These are phyloP conservation scores for Perccottus glenii DNA, from an alignment of 2,113 vertebrate genomes.

Conservation along the genomic window DNA sequence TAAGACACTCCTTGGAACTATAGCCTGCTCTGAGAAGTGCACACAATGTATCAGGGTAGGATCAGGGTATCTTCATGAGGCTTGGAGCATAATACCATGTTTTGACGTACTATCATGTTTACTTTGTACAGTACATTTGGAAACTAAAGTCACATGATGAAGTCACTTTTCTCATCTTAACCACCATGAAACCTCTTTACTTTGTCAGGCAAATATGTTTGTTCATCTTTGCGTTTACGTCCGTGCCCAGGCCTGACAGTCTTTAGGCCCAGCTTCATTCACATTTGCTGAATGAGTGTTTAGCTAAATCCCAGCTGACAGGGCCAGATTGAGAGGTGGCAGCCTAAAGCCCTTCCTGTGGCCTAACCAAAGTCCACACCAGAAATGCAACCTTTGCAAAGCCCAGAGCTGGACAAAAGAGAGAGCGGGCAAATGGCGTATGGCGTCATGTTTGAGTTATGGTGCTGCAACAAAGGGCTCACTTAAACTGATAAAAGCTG, in stretches of 20 bases:
- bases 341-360: conserved; percentile 69
- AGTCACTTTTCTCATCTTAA: background rate
- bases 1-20: background rate
- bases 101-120: conserved; percentile 10
- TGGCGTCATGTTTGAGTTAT: conserved; percentile 75
- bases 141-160: background rate
- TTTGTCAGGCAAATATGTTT: background rate
- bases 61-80: conserved; percentile 1
- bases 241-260: conserved; percentile 20
- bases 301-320: conserved; percentile 75
- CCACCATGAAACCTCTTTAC: conserved; percentile 4
- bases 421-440: conserved; percentile 36
- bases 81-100: background rate
- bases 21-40: background rate
- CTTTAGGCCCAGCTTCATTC: conserved; percentile 54
- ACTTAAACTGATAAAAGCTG: conserved; percentile 61
- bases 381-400: conserved; percentile 78
- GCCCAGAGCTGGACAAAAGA: conserved; percentile 54
- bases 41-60: conserved; percentile 2
- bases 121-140: background rate
- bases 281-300: conserved; percentile 80
- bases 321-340: conserved; percentile 63
- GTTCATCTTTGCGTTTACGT: conserved; percentile 39
- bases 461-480: conserved; percentile 56
- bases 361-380: conserved; percentile 67